These are phyloP conservation scores for Hemibagrus guttatus DNA, from an alignment of 2,797 vertebrate genomes.

Conservation along the genomic window DNA sequence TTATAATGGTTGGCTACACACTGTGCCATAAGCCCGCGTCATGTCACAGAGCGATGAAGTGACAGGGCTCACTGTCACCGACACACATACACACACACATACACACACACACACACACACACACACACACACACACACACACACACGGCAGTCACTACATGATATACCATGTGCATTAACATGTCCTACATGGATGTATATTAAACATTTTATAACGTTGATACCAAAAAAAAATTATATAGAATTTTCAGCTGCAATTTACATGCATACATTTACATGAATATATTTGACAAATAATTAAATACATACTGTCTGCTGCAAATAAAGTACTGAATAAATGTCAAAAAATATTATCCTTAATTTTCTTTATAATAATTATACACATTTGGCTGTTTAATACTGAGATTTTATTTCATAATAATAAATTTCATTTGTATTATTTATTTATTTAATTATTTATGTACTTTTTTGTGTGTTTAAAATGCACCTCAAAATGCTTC, in stretches of 20 bases:
- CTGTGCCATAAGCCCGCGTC: conserved; percentile 49
- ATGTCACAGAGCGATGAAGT: conserved; percentile 44
- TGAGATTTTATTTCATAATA: too few species aligned
- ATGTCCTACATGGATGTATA: not conserved
- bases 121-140: not conserved
- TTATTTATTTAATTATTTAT: not conserved
- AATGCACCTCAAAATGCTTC: not conserved
- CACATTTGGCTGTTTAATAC: not conserved
- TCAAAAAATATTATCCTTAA: not conserved
- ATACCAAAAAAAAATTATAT: not conserved
- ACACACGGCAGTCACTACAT: not conserved
- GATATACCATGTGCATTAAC: not conserved
- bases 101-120: conserved; percentile 24
- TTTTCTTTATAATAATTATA: not conserved
- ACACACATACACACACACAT: conserved; percentile 4
- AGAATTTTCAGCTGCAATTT: not conserved
- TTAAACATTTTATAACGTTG: not conserved
- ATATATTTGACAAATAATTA: not conserved
- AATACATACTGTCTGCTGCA: not conserved
- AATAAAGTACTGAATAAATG: not conserved
- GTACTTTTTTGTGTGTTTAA: too few species aligned
- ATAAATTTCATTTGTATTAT: not conserved
- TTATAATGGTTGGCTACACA: conserved; percentile 53
- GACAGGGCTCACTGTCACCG: conserved; percentile 31
- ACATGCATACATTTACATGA: too few species aligned